Base-by-base conservation (phyloP, 2,888 invertebrate genomes). In the Macaria liturata region DNA sequence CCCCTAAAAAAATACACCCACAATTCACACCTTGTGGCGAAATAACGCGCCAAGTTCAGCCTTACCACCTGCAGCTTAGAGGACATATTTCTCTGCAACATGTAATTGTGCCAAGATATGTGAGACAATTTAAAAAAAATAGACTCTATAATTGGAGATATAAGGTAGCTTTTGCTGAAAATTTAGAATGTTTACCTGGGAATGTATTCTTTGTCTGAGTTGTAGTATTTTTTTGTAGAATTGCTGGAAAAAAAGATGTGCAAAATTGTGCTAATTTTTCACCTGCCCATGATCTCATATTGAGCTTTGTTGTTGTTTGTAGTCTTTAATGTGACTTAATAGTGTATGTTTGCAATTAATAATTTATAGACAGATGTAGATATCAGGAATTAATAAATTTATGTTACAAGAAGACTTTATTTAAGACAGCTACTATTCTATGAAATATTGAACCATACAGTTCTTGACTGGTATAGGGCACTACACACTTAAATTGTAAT, bases 1-100 rank as follows among this genome's bases (percentile, higher is more conserved):
- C 37, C 34, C 59, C 32, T 70, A 75, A 74, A 78, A 78, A 71
- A 78, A 69, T 61, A 67, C 66, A 68, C 76, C 71, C 75, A 70
- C 69, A 67, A 67, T 62, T 51, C 57, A 59, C 62, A 71, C 66
- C 66, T 67, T 61, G 49, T 20, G 45, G n/a, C 31, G 49, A 34
- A 42, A 32, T 30, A 42, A 37, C 49, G 51, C 9, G 37, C 46
- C 7, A 55, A 49, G 37, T 30, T 45, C 4, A 30, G 5, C 45
- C 39, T 49, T 53, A 54, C 1, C 4, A 9, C 34, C 7, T n/a
- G 42, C 42, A 42, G 5, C 7, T 42, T 42, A 42, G 42, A 42
- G 5, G 4, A 37, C 42, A 42, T 8, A 42, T 42, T 42, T 42
- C 9, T 42, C 9, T n/a, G 4, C 34, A 37, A 6, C 7, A 37